A percentile compares a stretch with the other conserved stretches of the same genome.
Evolutionary conservation across 2,113 vertebrate species (phyloP).

Genomic region (Pituophis catenifer): DNA sequence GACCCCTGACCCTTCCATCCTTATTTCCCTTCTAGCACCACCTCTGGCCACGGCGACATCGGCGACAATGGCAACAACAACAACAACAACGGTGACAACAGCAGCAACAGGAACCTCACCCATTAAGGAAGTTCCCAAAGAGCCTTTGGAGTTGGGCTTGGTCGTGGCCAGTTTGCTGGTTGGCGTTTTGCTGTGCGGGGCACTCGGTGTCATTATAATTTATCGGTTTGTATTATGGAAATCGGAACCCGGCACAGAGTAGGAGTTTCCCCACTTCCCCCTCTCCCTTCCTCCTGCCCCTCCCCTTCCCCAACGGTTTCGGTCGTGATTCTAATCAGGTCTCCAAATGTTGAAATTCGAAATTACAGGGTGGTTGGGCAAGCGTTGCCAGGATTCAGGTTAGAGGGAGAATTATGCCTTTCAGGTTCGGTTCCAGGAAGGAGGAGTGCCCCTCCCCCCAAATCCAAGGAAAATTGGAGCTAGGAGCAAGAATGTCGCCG

Average conservation of each 20-base stretch:
- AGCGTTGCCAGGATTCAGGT: neutral
- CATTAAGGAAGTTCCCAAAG: neutral
- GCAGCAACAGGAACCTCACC: neutral
- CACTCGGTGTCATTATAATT: neutral
- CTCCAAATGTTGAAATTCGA: neutral
- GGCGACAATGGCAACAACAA: fast-evolving
- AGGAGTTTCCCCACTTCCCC: neutral
- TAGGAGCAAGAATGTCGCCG: neutral
- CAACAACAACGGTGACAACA: neutral
- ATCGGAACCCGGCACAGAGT: neutral
- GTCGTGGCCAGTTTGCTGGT: neutral
- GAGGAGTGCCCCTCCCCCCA: neutral
- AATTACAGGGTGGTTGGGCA: neutral
- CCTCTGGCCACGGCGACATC: neutral
- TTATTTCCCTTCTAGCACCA: neutral
- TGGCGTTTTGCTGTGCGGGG: neutral
- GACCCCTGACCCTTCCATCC: neutral
- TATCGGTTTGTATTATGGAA: conserved; percentile 12
- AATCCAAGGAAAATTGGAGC: neutral
- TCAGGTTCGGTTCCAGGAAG: neutral
- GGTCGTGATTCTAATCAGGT: neutral
- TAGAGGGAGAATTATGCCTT: neutral
- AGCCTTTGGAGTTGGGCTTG: neutral
- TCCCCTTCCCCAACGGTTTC: fast-evolving
- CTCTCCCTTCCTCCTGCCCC: no score